Evolutionary conservation across 2,113 vertebrate genomes (phyloP).

Genomic region (Syngnathus scovelli): DNA sequence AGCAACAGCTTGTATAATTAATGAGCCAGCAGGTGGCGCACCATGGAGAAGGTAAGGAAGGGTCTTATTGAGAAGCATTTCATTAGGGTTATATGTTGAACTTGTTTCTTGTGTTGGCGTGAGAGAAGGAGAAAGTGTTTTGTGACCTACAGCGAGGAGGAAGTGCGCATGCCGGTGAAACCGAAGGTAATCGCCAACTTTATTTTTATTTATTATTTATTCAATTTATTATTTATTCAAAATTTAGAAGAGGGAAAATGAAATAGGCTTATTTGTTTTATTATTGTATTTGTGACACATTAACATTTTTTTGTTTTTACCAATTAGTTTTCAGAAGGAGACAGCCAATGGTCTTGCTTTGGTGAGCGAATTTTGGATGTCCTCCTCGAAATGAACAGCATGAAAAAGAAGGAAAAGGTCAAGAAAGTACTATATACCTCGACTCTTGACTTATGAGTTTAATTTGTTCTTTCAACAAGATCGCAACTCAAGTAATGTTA

Average conservation of each 20-base stretch:
- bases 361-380: slow-evolving; percentile 62
- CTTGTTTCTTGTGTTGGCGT: too few species aligned
- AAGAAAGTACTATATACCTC: background rate
- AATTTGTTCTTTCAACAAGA: too few species aligned
- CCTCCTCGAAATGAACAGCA: slow-evolving; percentile 65
- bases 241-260: too few species aligned
- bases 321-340: slow-evolving; percentile 51
- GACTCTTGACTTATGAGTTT: background rate
- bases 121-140: slow-evolving; percentile 53
- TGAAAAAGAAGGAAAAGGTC: slow-evolving; percentile 61
- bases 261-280: too few species aligned
- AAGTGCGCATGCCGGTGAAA: slow-evolving; percentile 49
- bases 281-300: too few species aligned
- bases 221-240: background rate
- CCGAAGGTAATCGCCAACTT: slow-evolving; percentile 38
- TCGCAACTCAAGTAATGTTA: background rate
- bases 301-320: background rate
- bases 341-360: slow-evolving; percentile 47
- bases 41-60: slow-evolving; percentile 59
- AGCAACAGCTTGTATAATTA: slow-evolving; percentile 57
- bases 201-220: background rate
- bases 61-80: slow-evolving; percentile 8
- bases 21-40: slow-evolving; percentile 33
- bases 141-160: slow-evolving; percentile 37
- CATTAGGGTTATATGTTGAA: background rate